Evolutionary conservation across 2,113 vertebrate genomes (phyloP), one percentile per base, ranked within the genome.

Genomic region (Callorhinus ursinus): DNA sequence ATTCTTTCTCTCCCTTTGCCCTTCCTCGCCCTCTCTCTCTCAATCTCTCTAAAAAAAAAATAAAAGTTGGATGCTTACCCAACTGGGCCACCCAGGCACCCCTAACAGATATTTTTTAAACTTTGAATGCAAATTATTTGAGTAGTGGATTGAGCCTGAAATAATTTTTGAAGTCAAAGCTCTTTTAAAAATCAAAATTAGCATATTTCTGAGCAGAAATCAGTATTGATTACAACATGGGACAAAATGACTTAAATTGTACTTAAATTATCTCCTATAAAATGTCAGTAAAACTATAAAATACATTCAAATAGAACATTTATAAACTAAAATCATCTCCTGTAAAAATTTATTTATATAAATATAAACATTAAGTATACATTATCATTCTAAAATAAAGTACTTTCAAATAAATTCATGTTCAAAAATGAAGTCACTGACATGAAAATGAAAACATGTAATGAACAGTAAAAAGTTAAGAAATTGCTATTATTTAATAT

Each of bases 171-270:
- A 80, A 82, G 42, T 83, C 57, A 96, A 95, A 90, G 61, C 4
- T 59, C n/a, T 82, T 95, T 95, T 79, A 46, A 92, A 93, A 95
- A 65, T 85, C 87, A 88, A 97, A 95, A 85, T 71, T 36, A 46
- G 15, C 39, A 36, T 88, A 84, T 92, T 97, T 96, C 18, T 53
- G 10, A 94, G 11, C 13, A 69, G 57, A 71, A 95, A 82, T 8
- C 57, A 55, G 24, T 26, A 61, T 31, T 83, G 72, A 80, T 71
- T 88, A 15, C 33, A 81, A 46, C 42, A 89, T 39, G 42, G 74
- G 42, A 49, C 26, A 77, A 77, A 77, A 77, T 49, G 42, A 31
- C 42, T 31, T 65, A 65, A 31, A 65, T 5, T 77, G 26, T 49
- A 77, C 42, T 82, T 86, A 72, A 92, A 89, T 63, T n/a, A 74